Evolutionary conservation across 2,797 vertebrate species (phyloP), one percentile per base, ranked within the genome.

Genomic region (Balearica regulorum): DNA sequence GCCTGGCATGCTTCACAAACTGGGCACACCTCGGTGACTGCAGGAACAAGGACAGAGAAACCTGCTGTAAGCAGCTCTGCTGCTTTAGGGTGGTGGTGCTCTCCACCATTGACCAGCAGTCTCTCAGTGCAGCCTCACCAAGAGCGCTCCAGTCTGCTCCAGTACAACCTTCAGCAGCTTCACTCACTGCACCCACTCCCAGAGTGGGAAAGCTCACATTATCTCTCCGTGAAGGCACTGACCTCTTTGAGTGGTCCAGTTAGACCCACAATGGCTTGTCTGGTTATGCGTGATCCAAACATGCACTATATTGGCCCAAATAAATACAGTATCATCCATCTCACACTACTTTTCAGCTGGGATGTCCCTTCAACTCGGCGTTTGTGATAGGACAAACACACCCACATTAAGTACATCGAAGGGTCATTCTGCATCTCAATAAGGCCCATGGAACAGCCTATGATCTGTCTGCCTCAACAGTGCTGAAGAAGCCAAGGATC

Each of bases 311-410:
- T 39, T n/a, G 26, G 14, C 19, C 65, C 20, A 8, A 60, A 10
- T 16, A 60, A 72, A 21, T 13, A 35, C 17, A 60, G 2, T 2
- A 26, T 26, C 0, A 2, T 6, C 26, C 22, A 11, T 55, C 31
- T 35, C 55, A 48, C 1, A 0, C 17, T 37, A 16, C 31, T 80
- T 55, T 60, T 43, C 60, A 37, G 35, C 25, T 18, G 4, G 16
- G 39, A 62, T 1, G 0, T 39, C n/a, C 68, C 44, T 60, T 35
- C 72, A 64, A 24, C 18, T 0, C 10, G 0, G 5, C 46, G 39
- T 44, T 64, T 75, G 26, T 31, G 20, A 17, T 18, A 66, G 39
- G 48, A 70, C 55, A 86, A 81, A 80, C 9, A 54, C 14, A 33
- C 19, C 16, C 57, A 31, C 31, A 33, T 60, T 18, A 43, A 51